A percentile compares a stretch with the other conserved stretches of the same genome.
Evolutionary conservation across 2,113 vertebrate genomes (phyloP).

Genomic region (Mustelus asterias): DNA sequence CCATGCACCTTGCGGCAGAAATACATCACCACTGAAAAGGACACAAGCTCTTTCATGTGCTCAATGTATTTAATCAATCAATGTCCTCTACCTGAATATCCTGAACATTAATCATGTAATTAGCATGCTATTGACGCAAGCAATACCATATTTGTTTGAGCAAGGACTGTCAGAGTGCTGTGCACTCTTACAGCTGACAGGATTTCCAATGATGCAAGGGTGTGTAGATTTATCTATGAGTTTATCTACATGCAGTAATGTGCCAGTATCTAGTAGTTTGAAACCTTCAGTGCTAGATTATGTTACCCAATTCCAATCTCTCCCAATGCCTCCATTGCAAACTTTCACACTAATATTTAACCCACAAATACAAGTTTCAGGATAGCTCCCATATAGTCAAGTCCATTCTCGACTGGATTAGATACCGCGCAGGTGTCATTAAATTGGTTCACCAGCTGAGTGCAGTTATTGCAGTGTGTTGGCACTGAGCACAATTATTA

Average conservation of each 20-base stretch:
- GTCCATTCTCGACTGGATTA: background rate
- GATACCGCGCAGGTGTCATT: too few species aligned
- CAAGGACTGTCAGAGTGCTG: background rate
- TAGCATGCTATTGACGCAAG: background rate
- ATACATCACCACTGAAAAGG: too few species aligned
- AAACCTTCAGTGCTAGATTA: background rate
- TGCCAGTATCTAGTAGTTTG: background rate
- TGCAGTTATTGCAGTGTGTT: too few species aligned
- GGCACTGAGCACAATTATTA: background rate
- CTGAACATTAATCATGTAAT: too few species aligned
- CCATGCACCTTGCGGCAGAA: too few species aligned
- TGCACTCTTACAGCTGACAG: background rate
- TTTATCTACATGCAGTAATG: background rate
- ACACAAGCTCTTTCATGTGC: too few species aligned
- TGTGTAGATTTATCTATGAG: background rate
- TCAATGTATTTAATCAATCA: too few species aligned
- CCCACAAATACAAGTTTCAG: background rate
- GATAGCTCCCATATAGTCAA: background rate
- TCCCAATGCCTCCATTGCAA: background rate
- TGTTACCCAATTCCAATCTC: background rate
- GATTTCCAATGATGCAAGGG: background rate
- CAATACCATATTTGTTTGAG: background rate
- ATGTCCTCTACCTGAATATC: too few species aligned
- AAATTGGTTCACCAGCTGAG: too few species aligned
- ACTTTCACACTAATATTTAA: background rate